phyloP scores from a whole-genome alignment of 2,888 invertebrate species.

The Thecophora atra region DNA sequence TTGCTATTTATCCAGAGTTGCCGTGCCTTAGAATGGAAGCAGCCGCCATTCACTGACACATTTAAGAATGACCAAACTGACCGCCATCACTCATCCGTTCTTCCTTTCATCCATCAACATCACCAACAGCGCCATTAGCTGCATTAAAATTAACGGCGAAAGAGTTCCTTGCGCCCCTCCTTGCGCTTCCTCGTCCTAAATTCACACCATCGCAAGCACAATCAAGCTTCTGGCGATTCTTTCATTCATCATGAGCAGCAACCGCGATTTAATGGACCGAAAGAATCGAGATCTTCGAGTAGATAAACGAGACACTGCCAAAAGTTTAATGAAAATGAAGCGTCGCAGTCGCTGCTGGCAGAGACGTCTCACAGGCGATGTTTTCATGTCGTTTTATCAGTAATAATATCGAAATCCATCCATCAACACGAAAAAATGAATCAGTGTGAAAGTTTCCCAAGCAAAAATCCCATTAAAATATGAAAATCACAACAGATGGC shows the following conservation, averaged over 20 bases:
- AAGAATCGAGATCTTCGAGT: constrained; percentile 18
- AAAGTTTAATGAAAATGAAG: constrained; percentile 2
- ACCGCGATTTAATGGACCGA: constrained; percentile 29
- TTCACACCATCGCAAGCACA: not conserved
- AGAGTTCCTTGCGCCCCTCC: not conserved
- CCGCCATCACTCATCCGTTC: constrained; percentile 9
- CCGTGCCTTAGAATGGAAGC: no score
- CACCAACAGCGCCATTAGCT: not conserved
- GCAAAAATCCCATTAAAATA: no score
- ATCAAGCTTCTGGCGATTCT: not conserved
- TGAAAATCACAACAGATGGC: no score
- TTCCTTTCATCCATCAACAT: constrained; percentile 18
- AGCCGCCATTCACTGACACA: no score
- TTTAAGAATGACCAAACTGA: not conserved
- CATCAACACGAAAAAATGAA: no score
- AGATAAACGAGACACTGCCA: constrained; percentile 12
- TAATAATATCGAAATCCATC: no score
- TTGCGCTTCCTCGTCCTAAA: not conserved
- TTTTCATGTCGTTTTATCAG: not conserved
- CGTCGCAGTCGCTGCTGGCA: not conserved
- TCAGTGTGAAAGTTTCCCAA: no score
- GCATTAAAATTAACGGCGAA: not conserved
- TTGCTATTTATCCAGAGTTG: no score
- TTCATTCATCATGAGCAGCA: constrained; percentile 23
- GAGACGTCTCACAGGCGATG: not conserved